Percentiles rank a stretch among this genome's conserved stretches.
phyloP scores from a whole-genome alignment of 1,140 invertebrate genomes.

The Hypothenemus hampei region DNA sequence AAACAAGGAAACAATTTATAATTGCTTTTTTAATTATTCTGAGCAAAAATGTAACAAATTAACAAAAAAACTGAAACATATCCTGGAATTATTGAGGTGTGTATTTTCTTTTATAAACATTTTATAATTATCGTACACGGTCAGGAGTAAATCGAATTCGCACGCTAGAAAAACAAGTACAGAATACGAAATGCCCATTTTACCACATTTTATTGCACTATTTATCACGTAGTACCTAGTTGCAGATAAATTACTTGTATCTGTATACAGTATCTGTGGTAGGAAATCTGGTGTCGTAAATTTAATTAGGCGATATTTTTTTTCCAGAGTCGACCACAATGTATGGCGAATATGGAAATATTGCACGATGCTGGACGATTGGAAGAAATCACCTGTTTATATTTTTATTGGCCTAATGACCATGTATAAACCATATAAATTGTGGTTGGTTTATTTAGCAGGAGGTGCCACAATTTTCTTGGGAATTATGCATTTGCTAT shows the following conservation, averaged over 20 bases:
- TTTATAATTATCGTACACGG: too few species aligned
- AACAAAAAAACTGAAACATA: too few species aligned
- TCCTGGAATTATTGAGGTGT: too few species aligned
- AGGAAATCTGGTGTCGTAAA: too few species aligned
- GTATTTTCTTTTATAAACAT: too few species aligned
- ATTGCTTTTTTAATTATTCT: too few species aligned
- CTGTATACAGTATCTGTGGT: too few species aligned
- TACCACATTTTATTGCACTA: constrained; percentile 12
- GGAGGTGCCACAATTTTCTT: constrained; percentile 36
- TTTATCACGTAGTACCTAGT: constrained; percentile 13
- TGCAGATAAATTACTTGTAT: constrained; percentile 7
- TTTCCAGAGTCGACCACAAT: constrained; percentile 39
- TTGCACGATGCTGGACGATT: constrained; percentile 36
- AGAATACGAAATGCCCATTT: constrained; percentile 7
- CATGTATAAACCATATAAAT: constrained; percentile 39
- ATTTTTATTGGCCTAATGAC: constrained; percentile 37
- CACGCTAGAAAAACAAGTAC: background rate
- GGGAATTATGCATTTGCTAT: constrained; percentile 37
- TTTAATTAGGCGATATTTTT: too few species aligned
- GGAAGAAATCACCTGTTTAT: constrained; percentile 42
- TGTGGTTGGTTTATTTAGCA: constrained; percentile 43
- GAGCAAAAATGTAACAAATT: too few species aligned
- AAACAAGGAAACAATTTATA: too few species aligned
- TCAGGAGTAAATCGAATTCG: background rate
- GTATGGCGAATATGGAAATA: constrained; percentile 38